Evolutionary conservation across 2,797 vertebrate species (phyloP), one percentile per base, ranked within the genome.

Genomic region (Octomys mimax): DNA sequence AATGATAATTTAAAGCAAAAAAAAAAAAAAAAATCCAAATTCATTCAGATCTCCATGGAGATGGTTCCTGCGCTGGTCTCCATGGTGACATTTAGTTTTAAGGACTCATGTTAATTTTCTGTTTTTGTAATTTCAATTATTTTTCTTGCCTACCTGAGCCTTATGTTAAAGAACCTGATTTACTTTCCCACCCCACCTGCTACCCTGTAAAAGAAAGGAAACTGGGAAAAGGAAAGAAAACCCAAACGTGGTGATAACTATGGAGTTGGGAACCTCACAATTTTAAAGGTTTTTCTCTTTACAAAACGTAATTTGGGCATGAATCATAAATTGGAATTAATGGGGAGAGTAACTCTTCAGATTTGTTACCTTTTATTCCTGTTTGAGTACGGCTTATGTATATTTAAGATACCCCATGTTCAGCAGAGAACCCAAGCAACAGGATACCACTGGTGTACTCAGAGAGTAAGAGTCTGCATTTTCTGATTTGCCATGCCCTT

Each of bases 81-180:
- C 93, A 95, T 96, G 91, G 94, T 92, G 79, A 97, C 82, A 96
- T 31, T 79, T 92, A 89, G n/a, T 94, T 95, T 97, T 95, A 95
- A 95, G 79, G 59, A 89, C 75, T 96, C 73, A 84, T 87, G 62
- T 97, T 96, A 95, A 97, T 96, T 97, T 96, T 95, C 90, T 83
- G 10, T 92, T 73, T 91, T 96, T 96, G 49, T 92, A 75, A 95
- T 96, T 96, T 96, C 68, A 96, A 92, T 93, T 92, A 89, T 75
- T 96, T 94, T 93, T 88, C 62, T 89, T 81, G 91, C 81, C 70
- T 78, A 3, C 21, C 70, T 91, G 82, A 96, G 19, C 31, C 59
- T 46, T 39, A 83, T 68, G 68, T 85, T 91, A 92, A 93, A 93
- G 62, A 88, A 4, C 39, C 57, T 88, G 54, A 18, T 96, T 93